These are phyloP conservation scores for Tenthredo distinguenda DNA, from an alignment of 2,888 invertebrate genomes.

Conservation along the genomic window DNA sequence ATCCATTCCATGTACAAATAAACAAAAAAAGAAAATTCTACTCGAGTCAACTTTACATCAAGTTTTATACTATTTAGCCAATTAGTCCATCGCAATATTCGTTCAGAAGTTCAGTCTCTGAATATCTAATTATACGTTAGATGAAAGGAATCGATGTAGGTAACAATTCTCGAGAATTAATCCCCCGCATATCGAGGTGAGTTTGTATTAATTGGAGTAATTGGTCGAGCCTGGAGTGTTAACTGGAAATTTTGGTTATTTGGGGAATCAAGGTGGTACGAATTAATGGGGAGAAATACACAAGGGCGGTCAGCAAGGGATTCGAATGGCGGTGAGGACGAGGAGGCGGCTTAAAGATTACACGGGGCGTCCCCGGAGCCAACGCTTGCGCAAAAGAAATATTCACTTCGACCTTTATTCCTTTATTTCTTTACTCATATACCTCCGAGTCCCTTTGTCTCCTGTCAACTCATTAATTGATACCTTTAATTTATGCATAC, in stretches of 20 bases:
- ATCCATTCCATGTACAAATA: neutral
- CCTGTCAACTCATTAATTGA: neutral
- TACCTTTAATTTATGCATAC: neutral
- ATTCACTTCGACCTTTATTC: conserved; percentile 34
- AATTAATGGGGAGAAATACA: conserved; percentile 33
- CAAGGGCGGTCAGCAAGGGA: conserved; percentile 29
- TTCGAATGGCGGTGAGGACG: conserved; percentile 43
- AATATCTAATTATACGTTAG: neutral
- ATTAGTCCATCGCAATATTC: neutral
- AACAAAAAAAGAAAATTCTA: neutral
- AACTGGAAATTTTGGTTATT: conserved; percentile 69
- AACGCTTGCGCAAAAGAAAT: conserved; percentile 50
- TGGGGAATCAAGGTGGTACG: conserved; percentile 58
- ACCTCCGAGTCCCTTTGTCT: neutral
- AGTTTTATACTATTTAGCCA: neutral
- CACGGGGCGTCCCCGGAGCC: conserved; percentile 32
- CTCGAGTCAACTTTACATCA: neutral
- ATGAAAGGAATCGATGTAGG: neutral
- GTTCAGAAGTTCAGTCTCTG: neutral
- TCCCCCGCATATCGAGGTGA: neutral
- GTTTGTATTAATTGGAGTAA: conserved; percentile 74
- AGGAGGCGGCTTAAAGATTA: conserved; percentile 48
- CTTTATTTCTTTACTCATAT: conserved; percentile 3
- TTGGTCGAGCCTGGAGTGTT: conserved; percentile 74
- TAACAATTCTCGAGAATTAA: conserved; percentile 18